Evolutionary conservation across 2,888 invertebrate genomes (phyloP).

Genomic region (Leptura quadrifasciata): DNA sequence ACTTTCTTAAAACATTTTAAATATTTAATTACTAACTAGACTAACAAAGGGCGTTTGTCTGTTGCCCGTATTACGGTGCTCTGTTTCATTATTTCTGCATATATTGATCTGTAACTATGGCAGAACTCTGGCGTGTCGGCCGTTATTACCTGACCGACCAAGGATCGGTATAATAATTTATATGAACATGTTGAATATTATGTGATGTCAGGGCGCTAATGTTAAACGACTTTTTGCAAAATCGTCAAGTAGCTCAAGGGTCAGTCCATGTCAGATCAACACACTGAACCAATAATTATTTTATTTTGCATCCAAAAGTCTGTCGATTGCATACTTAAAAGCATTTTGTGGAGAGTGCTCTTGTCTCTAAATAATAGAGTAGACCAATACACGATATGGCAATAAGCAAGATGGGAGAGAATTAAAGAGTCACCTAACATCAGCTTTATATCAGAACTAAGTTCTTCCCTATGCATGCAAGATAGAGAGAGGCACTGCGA

Average conservation of each 20-base stretch:
- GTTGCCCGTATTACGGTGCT: neutral
- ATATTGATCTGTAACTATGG: neutral
- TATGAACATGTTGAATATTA: neutral
- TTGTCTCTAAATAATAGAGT: too few species aligned
- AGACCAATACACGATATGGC: too few species aligned
- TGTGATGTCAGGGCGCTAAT: neutral
- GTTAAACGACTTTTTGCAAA: neutral
- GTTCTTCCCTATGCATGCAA: too few species aligned
- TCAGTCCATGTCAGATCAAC: too few species aligned
- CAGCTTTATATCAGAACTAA: too few species aligned
- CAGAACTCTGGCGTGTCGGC: neutral
- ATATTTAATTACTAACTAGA: constrained; percentile 43
- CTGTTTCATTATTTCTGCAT: constrained; percentile 11
- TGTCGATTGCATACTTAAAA: too few species aligned
- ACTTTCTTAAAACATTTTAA: constrained; percentile 46
- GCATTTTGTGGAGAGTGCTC: too few species aligned
- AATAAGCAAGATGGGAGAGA: too few species aligned
- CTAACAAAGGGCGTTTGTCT: constrained; percentile 36
- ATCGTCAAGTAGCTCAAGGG: neutral
- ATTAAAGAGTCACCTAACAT: too few species aligned
- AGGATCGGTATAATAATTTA: neutral
- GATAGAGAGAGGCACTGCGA: too few species aligned
- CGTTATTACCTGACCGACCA: neutral
- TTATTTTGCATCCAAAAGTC: too few species aligned
- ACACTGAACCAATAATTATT: too few species aligned